Percentiles rank a stretch among this genome's conserved stretches.
These are phyloP conservation scores for Bursaphelenchus okinawaensis DNA, from an alignment of 2,888 invertebrate species.

Conservation along the genomic window DNA sequence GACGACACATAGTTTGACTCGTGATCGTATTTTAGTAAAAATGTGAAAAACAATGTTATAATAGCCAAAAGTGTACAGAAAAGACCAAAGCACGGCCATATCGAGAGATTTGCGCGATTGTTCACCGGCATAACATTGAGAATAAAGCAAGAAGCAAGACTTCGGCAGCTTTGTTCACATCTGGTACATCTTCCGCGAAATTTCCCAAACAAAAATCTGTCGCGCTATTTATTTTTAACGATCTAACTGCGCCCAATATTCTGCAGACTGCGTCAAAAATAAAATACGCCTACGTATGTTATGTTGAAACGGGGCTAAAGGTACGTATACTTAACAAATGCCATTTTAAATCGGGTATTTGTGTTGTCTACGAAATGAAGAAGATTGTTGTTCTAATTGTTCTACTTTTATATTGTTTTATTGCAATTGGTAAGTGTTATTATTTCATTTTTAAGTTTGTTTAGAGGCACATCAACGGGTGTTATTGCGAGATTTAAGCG, in stretches of 20 bases:
- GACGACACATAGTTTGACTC: slow-evolving; percentile 4
- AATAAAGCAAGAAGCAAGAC: neutral
- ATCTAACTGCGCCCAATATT: too few relatives aligned
- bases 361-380: neutral
- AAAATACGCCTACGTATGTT: too few relatives aligned
- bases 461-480: slow-evolving; percentile 17
- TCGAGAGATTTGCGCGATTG: slow-evolving; percentile 7
- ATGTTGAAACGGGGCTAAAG: too few relatives aligned
- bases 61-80: neutral
- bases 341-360: too few relatives aligned
- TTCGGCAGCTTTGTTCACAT: neutral
- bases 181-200: too few relatives aligned
- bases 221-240: too few relatives aligned
- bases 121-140: neutral
- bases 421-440: neutral
- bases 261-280: too few relatives aligned
- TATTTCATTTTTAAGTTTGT: neutral
- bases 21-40: neutral
- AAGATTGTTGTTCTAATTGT: neutral
- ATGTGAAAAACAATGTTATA: neutral
- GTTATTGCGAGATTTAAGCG: slow-evolving; percentile 34
- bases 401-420: neutral
- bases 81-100: neutral
- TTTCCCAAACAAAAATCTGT: too few relatives aligned
- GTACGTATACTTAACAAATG: too few relatives aligned